These are phyloP conservation scores for Microcebus lehilahytsara DNA, from an alignment of 2,113 vertebrate genomes.

Conservation along the genomic window DNA sequence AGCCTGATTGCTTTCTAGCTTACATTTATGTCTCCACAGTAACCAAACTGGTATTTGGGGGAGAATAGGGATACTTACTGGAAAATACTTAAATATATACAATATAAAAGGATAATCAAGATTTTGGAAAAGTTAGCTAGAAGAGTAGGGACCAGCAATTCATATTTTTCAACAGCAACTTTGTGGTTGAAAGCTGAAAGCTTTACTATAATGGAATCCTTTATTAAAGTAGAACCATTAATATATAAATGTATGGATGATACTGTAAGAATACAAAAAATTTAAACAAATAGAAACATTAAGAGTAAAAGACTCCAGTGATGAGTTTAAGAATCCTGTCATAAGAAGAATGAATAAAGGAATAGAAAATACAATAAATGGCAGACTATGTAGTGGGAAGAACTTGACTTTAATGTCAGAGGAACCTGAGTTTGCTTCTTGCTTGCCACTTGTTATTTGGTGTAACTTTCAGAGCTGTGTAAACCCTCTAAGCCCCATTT, in stretches of 20 bases:
- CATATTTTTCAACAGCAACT: not conserved
- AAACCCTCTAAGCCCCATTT: not conserved
- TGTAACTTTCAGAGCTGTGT: not conserved
- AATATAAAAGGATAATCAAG: slow-evolving; percentile 60
- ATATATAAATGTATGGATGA: not conserved
- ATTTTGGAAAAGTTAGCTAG: slow-evolving; percentile 35
- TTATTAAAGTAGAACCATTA: not conserved
- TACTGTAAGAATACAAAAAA: not conserved
- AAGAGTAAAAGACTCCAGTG: not conserved
- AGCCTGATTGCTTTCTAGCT: slow-evolving; percentile 81
- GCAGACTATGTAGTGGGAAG: not conserved
- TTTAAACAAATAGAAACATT: not conserved
- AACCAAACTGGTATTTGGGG: slow-evolving; percentile 75
- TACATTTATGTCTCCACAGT: slow-evolving; percentile 82
- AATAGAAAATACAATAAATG: not conserved
- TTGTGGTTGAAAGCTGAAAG: not conserved
- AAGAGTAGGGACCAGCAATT: slow-evolving; percentile 27
- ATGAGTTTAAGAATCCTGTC: not conserved
- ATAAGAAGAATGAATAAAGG: not conserved
- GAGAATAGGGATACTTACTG: slow-evolving; percentile 39
- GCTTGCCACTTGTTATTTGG: not conserved
- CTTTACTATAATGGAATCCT: not conserved
- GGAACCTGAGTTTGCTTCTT: not conserved
- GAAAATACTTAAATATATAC: slow-evolving; percentile 67
- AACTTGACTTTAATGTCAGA: not conserved